Evolutionary conservation across 2,797 vertebrate species (phyloP).

Genomic region (Clamator glandarius): DNA sequence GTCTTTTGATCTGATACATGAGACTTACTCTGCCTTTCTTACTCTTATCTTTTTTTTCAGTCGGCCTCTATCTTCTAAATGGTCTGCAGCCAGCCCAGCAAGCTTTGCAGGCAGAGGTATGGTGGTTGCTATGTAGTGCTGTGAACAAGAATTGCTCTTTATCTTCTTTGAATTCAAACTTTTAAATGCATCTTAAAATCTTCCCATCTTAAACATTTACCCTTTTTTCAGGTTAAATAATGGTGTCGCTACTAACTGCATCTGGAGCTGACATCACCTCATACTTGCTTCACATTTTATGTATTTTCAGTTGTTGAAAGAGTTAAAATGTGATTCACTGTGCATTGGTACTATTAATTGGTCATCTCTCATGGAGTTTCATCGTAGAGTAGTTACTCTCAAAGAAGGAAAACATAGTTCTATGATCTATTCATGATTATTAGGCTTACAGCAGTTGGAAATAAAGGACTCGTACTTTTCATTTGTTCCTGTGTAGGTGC

Average conservation of each 20-base stretch:
- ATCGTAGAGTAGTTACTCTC: neutral
- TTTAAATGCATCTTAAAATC: neutral
- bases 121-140: neutral
- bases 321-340: neutral
- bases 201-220: neutral
- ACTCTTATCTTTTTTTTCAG: slow-evolving; percentile 72
- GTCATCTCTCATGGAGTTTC: neutral
- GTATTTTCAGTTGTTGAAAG: neutral
- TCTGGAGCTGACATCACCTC: neutral
- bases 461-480: neutral
- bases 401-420: neutral
- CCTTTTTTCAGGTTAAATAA: neutral
- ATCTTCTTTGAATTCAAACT: neutral
- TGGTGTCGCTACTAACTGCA: neutral
- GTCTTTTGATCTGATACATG: neutral
- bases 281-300: neutral
- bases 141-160: neutral
- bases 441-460: neutral
- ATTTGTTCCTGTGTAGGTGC: neutral
- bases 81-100: slow-evolving; percentile 84
- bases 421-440: neutral
- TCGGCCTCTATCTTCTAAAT: slow-evolving; percentile 91
- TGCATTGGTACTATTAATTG: neutral
- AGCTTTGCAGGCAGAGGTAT: slow-evolving; percentile 89
- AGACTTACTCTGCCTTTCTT: neutral